These are phyloP conservation scores for Conus canariensis DNA, from an alignment of 2,888 invertebrate species.

Conservation along the genomic window DNA sequence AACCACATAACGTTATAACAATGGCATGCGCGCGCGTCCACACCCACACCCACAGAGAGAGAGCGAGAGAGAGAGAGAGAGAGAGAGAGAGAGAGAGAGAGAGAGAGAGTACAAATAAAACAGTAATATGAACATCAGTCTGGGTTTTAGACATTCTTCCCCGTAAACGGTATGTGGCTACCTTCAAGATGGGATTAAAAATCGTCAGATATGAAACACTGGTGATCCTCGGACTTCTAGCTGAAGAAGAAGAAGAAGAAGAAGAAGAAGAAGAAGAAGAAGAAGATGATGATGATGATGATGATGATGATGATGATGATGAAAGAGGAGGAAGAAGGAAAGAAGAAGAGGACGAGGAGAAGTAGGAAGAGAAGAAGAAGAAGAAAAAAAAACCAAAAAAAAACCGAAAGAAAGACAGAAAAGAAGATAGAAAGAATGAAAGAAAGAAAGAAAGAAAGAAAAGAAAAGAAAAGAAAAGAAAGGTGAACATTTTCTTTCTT, in stretches of 20 bases:
- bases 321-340: background rate
- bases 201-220: no score
- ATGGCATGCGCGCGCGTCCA: no score
- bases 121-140: no score
- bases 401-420: background rate
- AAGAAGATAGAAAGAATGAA: background rate
- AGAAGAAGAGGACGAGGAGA: background rate
- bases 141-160: no score
- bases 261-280: background rate
- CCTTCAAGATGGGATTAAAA: no score
- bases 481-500: background rate
- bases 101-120: no score
- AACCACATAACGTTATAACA: no score
- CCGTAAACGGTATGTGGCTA: no score
- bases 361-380: background rate
- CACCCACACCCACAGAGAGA: no score
- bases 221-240: background rate
- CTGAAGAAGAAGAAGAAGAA: constrained; percentile 11
- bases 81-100: no score
- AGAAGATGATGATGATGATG: background rate
- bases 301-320: background rate
- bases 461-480: background rate
- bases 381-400: background rate
- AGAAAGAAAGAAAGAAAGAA: background rate
- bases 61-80: no score